These are phyloP conservation scores for Smittia sp. DNA, from an alignment of 2,888 invertebrate species.

Conservation along the genomic window DNA sequence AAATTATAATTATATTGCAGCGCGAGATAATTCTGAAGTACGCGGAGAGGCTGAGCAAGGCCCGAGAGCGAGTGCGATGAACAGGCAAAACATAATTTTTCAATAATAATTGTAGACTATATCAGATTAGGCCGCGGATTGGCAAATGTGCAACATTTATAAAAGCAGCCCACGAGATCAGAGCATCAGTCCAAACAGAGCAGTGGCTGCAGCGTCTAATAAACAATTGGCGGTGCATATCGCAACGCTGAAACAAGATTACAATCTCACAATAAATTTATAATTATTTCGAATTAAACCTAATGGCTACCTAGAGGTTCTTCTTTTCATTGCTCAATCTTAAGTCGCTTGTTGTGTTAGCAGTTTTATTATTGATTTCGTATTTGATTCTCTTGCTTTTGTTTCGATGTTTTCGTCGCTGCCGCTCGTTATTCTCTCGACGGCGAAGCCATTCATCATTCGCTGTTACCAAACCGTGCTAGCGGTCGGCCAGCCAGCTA, in stretches of 20 bases:
- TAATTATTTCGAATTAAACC: constrained; percentile 41
- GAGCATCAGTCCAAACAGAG: constrained; percentile 7
- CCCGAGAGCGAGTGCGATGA: neutral
- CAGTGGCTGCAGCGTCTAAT: constrained; percentile 24
- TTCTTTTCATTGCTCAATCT: constrained; percentile 36
- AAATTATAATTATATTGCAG: constrained; percentile 41
- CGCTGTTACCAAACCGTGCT: constrained; percentile 2
- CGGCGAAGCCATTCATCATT: constrained; percentile 31
- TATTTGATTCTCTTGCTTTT: neutral
- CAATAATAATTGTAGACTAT: constrained; percentile 39
- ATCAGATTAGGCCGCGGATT: constrained; percentile 35
- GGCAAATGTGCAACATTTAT: constrained; percentile 20
- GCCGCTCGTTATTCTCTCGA: neutral
- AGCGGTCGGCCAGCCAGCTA: neutral
- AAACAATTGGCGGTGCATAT: constrained; percentile 36
- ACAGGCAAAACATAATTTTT: constrained; percentile 38
- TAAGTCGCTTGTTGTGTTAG: neutral
- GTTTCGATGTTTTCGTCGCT: neutral
- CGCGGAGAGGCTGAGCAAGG: constrained; percentile 16
- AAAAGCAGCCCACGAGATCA: neutral
- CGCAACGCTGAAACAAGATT: constrained; percentile 29
- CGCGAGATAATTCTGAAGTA: constrained; percentile 28
- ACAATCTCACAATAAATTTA: constrained; percentile 41
- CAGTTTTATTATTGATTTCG: constrained; percentile 7
- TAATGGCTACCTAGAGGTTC: constrained; percentile 40